These are phyloP conservation scores for Hypsopygia costalis DNA, from an alignment of 2,888 invertebrate species.

Conservation along the genomic window DNA sequence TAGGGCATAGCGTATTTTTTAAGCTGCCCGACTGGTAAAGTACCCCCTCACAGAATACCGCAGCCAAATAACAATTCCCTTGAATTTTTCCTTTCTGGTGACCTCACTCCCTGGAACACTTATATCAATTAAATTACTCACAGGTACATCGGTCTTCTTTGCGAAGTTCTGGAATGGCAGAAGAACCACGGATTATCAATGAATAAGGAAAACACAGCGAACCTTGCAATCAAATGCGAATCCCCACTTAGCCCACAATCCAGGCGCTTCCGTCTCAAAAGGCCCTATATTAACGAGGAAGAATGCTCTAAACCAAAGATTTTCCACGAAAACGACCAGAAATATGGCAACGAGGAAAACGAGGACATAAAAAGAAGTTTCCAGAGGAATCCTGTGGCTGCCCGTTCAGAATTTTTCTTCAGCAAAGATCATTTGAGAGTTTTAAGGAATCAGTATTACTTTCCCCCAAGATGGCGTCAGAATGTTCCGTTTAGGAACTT, in stretches of 20 bases:
- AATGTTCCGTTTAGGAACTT: conserved; percentile 70
- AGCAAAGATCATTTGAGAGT: conserved; percentile 61
- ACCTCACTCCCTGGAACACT: no score
- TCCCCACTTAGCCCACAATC: conserved; percentile 59
- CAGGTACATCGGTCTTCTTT: conserved; percentile 92
- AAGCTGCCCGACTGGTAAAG: no score
- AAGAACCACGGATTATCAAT: conserved; percentile 71
- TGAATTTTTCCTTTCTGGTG: no score
- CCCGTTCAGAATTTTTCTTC: conserved; percentile 49
- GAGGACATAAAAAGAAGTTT: conserved; percentile 46
- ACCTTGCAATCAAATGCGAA: conserved; percentile 78
- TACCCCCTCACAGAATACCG: no score
- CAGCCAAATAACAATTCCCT: no score
- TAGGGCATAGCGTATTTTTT: no score
- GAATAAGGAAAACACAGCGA: conserved; percentile 68
- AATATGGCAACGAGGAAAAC: conserved; percentile 64
- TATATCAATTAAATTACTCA: no score
- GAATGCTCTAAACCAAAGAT: conserved; percentile 44
- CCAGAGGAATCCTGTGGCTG: conserved; percentile 31
- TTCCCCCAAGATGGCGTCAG: conserved; percentile 61
- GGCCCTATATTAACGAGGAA: conserved; percentile 51
- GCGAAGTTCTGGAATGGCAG: conserved; percentile 95
- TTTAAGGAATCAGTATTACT: conserved; percentile 59
- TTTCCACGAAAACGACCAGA: conserved; percentile 37
- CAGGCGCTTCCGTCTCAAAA: conserved; percentile 52